phyloP scores from a whole-genome alignment of 1,140 invertebrate species.

The Drosophila pandora region DNA sequence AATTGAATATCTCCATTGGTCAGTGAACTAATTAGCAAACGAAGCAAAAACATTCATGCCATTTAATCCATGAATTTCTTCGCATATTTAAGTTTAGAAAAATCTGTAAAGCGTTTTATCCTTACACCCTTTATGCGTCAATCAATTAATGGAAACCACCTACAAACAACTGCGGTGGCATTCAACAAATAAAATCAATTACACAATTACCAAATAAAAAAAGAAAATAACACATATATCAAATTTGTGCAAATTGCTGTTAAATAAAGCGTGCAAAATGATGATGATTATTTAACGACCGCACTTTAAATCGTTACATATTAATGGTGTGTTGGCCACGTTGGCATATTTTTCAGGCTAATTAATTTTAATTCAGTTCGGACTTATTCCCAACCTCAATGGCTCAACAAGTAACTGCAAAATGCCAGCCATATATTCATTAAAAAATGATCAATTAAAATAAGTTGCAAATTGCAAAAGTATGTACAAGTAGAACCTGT shows the following conservation, averaged over 20 bases:
- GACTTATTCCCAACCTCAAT: neutral
- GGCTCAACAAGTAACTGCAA: constrained; percentile 19
- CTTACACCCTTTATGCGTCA: constrained; percentile 8
- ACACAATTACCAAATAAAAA: constrained; percentile 43
- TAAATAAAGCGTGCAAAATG: constrained; percentile 54
- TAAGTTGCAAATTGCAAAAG: constrained; percentile 33
- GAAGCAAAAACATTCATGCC: constrained; percentile 2
- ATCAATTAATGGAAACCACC: constrained; percentile 33
- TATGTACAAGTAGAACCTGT: constrained; percentile 11
- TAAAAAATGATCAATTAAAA: constrained; percentile 81
- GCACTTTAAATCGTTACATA: constrained; percentile 57
- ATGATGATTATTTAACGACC: constrained; percentile 61
- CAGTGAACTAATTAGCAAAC: constrained; percentile 2
- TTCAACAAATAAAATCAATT: constrained; percentile 52
- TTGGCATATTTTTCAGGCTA: constrained; percentile 50
- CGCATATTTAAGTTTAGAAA: neutral
- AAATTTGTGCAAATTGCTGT: constrained; percentile 40
- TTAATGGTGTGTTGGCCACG: constrained; percentile 54
- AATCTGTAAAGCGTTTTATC: constrained; percentile 10
- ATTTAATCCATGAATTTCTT: constrained; percentile 16
- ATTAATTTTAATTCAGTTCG: constrained; percentile 71
- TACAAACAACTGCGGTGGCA: constrained; percentile 27
- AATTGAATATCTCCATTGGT: neutral
- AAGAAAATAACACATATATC: neutral
- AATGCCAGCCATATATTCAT: constrained; percentile 60